phyloP scores from a whole-genome alignment of 2,888 invertebrate species.

The Thera britannica region DNA sequence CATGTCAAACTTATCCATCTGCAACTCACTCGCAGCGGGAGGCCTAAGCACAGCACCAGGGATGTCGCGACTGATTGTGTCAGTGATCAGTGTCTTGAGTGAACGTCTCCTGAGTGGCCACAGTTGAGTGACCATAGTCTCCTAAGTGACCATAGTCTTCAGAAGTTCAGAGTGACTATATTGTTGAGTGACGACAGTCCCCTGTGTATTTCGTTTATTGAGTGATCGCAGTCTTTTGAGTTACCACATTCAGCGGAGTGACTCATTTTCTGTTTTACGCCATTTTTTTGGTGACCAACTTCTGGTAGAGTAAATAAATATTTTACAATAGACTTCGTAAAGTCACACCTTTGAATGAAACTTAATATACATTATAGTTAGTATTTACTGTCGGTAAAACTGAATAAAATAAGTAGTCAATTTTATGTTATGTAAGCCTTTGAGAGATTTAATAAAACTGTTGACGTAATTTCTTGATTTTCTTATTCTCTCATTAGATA shows the following conservation, averaged over 20 bases:
- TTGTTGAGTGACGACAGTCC: too few relatives aligned
- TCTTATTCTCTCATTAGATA: neutral
- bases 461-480: neutral
- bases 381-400: neutral
- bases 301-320: too few relatives aligned
- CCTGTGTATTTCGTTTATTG: too few relatives aligned
- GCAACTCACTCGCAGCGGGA: slow-evolving; percentile 63
- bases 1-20: slow-evolving; percentile 68
- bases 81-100: neutral
- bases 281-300: neutral
- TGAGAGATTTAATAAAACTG: slow-evolving; percentile 5
- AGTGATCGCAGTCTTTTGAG: too few relatives aligned
- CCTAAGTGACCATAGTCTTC: neutral
- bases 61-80: neutral
- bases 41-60: slow-evolving; percentile 47
- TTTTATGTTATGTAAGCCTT: neutral
- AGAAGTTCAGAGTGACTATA: neutral
- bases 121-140: neutral
- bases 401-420: neutral
- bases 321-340: too few relatives aligned
- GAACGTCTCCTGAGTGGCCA: neutral
- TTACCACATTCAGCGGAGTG: too few relatives aligned
- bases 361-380: neutral
- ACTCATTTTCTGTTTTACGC: too few relatives aligned
- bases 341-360: too few relatives aligned